A percentile compares a stretch with the other conserved stretches of the same genome.
These are phyloP conservation scores for Parasteatoda tepidariorum DNA, from an alignment of 1,140 invertebrate genomes.

Conservation along the genomic window DNA sequence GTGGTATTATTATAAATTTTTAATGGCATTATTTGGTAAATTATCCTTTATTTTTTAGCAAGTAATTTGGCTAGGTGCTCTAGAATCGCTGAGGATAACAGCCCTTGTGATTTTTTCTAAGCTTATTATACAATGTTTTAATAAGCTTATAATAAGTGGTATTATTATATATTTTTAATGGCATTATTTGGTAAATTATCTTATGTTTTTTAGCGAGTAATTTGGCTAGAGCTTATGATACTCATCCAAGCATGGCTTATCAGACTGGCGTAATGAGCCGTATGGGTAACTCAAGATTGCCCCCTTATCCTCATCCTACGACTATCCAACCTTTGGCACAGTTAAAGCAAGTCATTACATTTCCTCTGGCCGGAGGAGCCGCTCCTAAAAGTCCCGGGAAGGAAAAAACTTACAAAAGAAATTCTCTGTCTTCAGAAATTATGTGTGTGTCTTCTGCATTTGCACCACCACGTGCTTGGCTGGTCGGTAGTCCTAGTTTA, in stretches of 20 bases:
- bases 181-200: too few species aligned
- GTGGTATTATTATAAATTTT: too few species aligned
- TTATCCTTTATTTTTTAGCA: too few species aligned
- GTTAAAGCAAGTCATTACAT: slow-evolving; percentile 78
- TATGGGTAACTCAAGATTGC: slow-evolving; percentile 80
- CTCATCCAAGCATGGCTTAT: slow-evolving; percentile 77
- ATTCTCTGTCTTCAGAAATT: slow-evolving; percentile 37
- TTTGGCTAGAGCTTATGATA: slow-evolving; percentile 65
- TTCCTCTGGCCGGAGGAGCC: slow-evolving; percentile 64
- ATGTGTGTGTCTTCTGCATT: slow-evolving; percentile 82
- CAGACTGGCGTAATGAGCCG: slow-evolving; percentile 73
- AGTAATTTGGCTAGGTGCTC: too few species aligned
- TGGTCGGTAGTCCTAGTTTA: slow-evolving; percentile 71
- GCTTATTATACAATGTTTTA: too few species aligned
- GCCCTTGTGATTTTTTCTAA: too few species aligned
- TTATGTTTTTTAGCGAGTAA: slow-evolving; percentile 67
- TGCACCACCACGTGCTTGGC: slow-evolving; percentile 80
- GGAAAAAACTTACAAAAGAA: slow-evolving; percentile 29
- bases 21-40: too few species aligned
- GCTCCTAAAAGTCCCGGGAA: slow-evolving; percentile 63
- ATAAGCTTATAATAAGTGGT: too few species aligned
- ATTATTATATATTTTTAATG: too few species aligned
- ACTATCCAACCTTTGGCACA: slow-evolving; percentile 84
- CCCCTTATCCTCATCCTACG: slow-evolving; percentile 87
- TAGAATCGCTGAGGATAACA: too few species aligned